phyloP scores from a whole-genome alignment of 2,113 vertebrate species.

The Chiloscyllium plagiosum region DNA sequence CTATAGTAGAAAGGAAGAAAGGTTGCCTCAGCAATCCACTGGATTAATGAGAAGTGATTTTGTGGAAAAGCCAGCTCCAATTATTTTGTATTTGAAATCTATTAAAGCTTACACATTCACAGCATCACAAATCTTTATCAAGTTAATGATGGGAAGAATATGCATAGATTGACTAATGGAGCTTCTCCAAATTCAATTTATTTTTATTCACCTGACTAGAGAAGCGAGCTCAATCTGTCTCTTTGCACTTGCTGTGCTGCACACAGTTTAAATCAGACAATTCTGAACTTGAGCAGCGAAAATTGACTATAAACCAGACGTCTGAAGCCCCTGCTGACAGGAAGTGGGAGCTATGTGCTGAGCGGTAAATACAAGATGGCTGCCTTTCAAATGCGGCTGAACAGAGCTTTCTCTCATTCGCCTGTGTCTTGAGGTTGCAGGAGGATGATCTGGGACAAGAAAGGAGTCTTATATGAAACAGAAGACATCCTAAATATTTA shows the following conservation, averaged over 20 bases:
- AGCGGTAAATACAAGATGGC: constrained; percentile 15
- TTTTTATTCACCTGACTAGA: not conserved
- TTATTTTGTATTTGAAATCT: constrained; percentile 1
- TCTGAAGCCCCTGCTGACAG: not conserved
- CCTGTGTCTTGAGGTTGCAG: not conserved
- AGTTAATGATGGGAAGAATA: not conserved
- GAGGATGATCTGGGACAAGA: not conserved
- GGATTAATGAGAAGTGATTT: not conserved
- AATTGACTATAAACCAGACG: not conserved
- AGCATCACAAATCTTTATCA: not conserved
- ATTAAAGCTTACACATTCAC: not conserved
- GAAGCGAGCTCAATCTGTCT: constrained; percentile 5
- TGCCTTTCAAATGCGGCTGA: not conserved
- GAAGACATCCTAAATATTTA: constrained; percentile 14
- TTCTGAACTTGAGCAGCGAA: not conserved
- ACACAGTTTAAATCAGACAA: not conserved
- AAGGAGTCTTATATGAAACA: constrained; percentile 13
- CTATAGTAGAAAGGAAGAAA: not conserved
- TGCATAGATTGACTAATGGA: not conserved
- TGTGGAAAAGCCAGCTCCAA: not conserved
- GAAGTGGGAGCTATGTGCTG: not conserved
- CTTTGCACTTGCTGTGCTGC: not conserved
- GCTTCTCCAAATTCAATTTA: not conserved
- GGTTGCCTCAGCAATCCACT: not conserved
- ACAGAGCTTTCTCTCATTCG: not conserved